Evolutionary conservation across 2,113 vertebrate species (phyloP).

Genomic region (Gracilinanus agilis): DNA sequence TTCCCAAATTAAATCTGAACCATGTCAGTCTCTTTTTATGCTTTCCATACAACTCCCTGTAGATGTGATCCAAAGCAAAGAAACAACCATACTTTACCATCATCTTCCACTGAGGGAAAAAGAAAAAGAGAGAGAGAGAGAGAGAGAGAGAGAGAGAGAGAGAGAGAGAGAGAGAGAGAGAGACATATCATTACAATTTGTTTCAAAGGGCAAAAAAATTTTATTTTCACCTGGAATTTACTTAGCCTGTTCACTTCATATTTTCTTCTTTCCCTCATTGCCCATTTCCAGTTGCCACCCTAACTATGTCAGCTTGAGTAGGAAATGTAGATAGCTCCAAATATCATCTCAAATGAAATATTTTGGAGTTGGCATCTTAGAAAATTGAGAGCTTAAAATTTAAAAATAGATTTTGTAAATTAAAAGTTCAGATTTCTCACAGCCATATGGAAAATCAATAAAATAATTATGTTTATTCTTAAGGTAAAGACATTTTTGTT

Average conservation of each 20-base stretch:
- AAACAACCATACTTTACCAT: constrained; percentile 78
- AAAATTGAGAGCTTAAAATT: constrained; percentile 38
- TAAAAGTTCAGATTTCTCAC: neutral
- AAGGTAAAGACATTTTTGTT: constrained; percentile 28
- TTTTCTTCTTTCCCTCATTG: neutral
- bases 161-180: neutral
- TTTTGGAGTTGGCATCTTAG: constrained; percentile 29
- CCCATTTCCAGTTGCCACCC: neutral
- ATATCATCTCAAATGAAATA: constrained; percentile 42
- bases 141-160: neutral
- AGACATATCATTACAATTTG: neutral
- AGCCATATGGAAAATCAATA: constrained; percentile 45
- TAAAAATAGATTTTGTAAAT: constrained; percentile 38
- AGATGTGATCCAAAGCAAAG: constrained; percentile 62
- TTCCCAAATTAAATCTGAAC: constrained; percentile 10
- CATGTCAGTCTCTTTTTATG: neutral
- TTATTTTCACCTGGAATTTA: constrained; percentile 32
- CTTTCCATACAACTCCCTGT: constrained; percentile 33
- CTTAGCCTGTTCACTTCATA: neutral
- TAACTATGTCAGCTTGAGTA: neutral
- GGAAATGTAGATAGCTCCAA: constrained; percentile 6
- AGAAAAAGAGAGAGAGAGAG: constrained; percentile 53
- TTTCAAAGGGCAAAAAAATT: constrained; percentile 58
- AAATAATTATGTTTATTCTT: constrained; percentile 48
- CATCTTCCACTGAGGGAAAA: constrained; percentile 61